Evolutionary conservation across 2,113 vertebrate genomes (phyloP).

Genomic region (Tor tambroides): DNA sequence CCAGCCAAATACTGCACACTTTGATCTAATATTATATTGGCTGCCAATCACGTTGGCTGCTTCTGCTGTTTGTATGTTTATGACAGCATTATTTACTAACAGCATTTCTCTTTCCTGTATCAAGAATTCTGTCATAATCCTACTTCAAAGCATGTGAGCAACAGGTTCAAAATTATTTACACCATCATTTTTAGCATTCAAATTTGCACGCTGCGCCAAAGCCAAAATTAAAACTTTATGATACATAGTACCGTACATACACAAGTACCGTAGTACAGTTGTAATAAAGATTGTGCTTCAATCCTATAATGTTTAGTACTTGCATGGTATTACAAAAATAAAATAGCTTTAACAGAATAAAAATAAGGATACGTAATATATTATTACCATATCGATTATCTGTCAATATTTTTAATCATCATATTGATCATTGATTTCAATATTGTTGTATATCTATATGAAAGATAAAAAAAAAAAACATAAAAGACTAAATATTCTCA

Average conservation of each 20-base stretch:
- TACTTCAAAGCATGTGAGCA: slow-evolving; percentile 22
- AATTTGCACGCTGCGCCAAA: background rate
- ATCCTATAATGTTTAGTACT: background rate
- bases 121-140: slow-evolving; percentile 17
- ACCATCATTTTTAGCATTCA: background rate
- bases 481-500: slow-evolving; percentile 60
- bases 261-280: background rate
- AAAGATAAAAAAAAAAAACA: background rate
- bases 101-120: background rate
- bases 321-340: background rate
- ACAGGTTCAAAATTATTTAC: background rate
- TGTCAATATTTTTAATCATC: background rate
- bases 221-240: background rate
- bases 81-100: background rate
- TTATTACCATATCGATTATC: background rate
- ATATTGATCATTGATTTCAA: background rate
- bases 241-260: background rate
- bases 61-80: background rate
- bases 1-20: slow-evolving; percentile 10
- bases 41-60: slow-evolving; percentile 21
- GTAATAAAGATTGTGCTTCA: background rate
- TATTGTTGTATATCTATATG: background rate
- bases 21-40: slow-evolving; percentile 18
- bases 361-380: background rate
- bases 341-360: background rate